A percentile compares a stretch with the other conserved stretches of the same genome.
Evolutionary conservation across 2,888 invertebrate species (phyloP).

Genomic region (Seira musarum): DNA sequence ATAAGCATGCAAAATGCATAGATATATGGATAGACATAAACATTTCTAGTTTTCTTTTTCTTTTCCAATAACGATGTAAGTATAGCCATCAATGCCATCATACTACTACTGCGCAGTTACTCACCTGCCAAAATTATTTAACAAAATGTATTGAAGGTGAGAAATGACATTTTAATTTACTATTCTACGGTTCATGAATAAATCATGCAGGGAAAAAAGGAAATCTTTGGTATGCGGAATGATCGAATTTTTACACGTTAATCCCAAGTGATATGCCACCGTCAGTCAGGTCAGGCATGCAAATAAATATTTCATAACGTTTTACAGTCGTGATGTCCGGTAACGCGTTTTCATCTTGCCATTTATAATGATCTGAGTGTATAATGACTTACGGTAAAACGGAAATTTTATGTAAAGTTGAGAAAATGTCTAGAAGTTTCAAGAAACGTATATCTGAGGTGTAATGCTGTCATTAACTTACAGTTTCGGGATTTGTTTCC

Average conservation of each 20-base stretch:
- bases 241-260: not conserved
- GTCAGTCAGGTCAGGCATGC: not conserved
- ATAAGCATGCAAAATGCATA: not conserved
- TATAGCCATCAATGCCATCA: not conserved
- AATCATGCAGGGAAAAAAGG: not conserved
- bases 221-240: not conserved
- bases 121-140: not conserved
- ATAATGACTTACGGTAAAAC: not conserved
- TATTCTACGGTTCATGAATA: not conserved
- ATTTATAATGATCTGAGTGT: not conserved
- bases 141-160: not conserved
- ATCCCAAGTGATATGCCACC: not conserved
- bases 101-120: not conserved
- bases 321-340: not conserved
- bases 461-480: conserved; percentile 69
- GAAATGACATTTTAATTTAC: not conserved
- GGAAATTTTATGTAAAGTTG: not conserved
- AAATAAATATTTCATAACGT: not conserved
- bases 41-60: not conserved
- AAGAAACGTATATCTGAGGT: not conserved
- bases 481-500: conserved; percentile 73
- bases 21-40: not conserved
- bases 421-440: not conserved
- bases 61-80: not conserved
- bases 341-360: too few relatives aligned